Evolutionary conservation across 2,797 vertebrate species (phyloP).

Genomic region (Rallus crepitans): DNA sequence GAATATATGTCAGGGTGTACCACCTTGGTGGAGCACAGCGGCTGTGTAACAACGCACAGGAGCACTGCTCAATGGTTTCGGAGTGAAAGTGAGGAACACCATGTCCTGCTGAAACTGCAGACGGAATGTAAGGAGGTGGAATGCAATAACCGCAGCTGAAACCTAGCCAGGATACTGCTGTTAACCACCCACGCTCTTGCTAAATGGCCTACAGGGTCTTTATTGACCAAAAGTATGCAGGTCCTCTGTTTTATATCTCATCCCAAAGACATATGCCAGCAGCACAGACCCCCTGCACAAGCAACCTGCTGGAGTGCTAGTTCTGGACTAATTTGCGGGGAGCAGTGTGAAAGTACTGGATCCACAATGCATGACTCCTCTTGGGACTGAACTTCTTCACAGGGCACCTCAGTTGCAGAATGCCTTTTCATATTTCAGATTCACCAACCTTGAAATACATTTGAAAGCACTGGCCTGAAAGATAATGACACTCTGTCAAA

Average conservation of each 20-base stretch:
- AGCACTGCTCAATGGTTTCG: not conserved
- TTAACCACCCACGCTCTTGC: conserved; percentile 33
- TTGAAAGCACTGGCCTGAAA: conserved; percentile 16
- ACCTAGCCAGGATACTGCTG: not conserved
- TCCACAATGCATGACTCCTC: not conserved
- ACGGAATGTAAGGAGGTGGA: conserved; percentile 45
- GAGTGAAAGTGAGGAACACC: conserved; percentile 48
- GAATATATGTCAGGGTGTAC: not conserved
- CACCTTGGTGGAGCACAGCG: not conserved
- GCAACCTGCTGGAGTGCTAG: not conserved
- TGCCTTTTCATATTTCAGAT: not conserved
- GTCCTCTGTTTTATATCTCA: conserved; percentile 49
- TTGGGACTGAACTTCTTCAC: not conserved
- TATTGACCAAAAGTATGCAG: conserved; percentile 42
- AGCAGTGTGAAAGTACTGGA: not conserved
- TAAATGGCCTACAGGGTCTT: conserved; percentile 47
- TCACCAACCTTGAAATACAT: not conserved
- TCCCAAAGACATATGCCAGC: not conserved
- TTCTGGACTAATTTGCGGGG: not conserved
- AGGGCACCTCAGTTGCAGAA: not conserved
- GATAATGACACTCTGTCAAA: not conserved
- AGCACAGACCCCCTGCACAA: not conserved
- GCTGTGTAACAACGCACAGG: not conserved
- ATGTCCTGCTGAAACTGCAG: conserved; percentile 48
- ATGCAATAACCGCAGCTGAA: conserved; percentile 48